phyloP scores from a whole-genome alignment of 1,140 invertebrate species.

The Drosophila repleta region DNA sequence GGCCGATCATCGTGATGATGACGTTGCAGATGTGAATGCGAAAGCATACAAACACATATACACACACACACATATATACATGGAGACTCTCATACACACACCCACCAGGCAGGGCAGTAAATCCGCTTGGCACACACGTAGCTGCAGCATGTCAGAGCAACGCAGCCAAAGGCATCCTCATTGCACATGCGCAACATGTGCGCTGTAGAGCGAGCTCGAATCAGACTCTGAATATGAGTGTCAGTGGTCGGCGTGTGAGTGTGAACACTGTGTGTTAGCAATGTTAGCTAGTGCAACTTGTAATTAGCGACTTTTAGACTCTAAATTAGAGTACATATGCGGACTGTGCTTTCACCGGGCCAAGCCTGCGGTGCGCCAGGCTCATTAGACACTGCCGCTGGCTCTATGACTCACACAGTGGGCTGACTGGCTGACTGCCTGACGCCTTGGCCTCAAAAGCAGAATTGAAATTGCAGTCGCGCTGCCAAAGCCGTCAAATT shows the following conservation, averaged over 20 bases:
- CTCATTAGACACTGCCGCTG: slow-evolving; percentile 62
- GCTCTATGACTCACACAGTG: slow-evolving; percentile 62
- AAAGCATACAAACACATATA: slow-evolving; percentile 37
- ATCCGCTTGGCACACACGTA: slow-evolving; percentile 82
- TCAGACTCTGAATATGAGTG: slow-evolving; percentile 4
- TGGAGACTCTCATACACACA: no score
- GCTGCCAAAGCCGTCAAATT: slow-evolving; percentile 61
- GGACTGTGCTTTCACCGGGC: slow-evolving; percentile 66
- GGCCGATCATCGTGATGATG: slow-evolving; percentile 51
- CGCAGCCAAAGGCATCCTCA: slow-evolving; percentile 44
- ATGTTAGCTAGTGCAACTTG: slow-evolving; percentile 41
- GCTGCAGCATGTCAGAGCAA: slow-evolving; percentile 29
- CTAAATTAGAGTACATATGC: slow-evolving; percentile 63
- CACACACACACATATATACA: slow-evolving; percentile 17
- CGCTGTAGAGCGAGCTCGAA: slow-evolving; percentile 20
- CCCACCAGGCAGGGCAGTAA: slow-evolving; percentile 59
- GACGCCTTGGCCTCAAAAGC: slow-evolving; percentile 68
- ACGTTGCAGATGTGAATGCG: slow-evolving; percentile 46
- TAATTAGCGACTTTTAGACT: slow-evolving; percentile 64
- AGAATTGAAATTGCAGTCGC: slow-evolving; percentile 48
- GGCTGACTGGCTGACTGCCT: slow-evolving; percentile 47
- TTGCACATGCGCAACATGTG: slow-evolving; percentile 74
- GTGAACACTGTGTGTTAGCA: slow-evolving; percentile 15
- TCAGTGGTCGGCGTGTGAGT: slow-evolving; percentile 39
- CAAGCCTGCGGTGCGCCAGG: slow-evolving; percentile 32